Evolutionary conservation across 2,113 vertebrate species (phyloP).

Genomic region (Herpetotheres cachinnans): DNA sequence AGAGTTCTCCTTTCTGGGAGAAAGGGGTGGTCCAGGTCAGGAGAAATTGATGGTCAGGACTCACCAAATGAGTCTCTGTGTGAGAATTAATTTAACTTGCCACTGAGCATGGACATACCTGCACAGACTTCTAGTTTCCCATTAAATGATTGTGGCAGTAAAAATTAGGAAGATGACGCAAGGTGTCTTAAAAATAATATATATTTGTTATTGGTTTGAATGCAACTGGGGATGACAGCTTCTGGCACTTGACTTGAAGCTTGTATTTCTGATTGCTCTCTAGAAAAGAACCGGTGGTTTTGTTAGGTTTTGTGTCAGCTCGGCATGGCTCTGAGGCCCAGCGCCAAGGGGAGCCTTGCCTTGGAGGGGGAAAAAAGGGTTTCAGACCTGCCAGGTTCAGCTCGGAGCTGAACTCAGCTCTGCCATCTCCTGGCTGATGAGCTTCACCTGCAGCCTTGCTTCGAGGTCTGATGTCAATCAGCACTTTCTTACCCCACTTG

Average conservation of each 20-base stretch:
- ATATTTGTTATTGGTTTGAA: too few relatives aligned
- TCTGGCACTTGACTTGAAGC: not conserved
- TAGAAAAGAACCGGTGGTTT: not conserved
- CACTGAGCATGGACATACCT: not conserved
- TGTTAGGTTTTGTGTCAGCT: not conserved
- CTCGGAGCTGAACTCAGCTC: not conserved
- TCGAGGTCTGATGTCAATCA: accelerated
- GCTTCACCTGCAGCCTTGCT: not conserved
- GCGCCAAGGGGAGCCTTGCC: not conserved
- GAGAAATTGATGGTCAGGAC: accelerated
- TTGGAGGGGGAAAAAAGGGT: too few relatives aligned
- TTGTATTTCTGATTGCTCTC: not conserved
- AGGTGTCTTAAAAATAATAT: not conserved
- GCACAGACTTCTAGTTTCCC: not conserved
- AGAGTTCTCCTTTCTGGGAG: not conserved
- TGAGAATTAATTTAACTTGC: not conserved
- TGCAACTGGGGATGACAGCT: not conserved
- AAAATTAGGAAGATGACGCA: not conserved
- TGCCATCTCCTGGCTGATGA: not conserved
- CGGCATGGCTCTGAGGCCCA: not conserved
- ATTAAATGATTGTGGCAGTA: not conserved
- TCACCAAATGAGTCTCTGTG: not conserved
- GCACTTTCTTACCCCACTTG: accelerated
- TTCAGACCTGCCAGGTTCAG: accelerated
- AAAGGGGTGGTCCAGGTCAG: not conserved